These are phyloP conservation scores for Noctua pronuba DNA, from an alignment of 2,888 invertebrate species.

Conservation along the genomic window DNA sequence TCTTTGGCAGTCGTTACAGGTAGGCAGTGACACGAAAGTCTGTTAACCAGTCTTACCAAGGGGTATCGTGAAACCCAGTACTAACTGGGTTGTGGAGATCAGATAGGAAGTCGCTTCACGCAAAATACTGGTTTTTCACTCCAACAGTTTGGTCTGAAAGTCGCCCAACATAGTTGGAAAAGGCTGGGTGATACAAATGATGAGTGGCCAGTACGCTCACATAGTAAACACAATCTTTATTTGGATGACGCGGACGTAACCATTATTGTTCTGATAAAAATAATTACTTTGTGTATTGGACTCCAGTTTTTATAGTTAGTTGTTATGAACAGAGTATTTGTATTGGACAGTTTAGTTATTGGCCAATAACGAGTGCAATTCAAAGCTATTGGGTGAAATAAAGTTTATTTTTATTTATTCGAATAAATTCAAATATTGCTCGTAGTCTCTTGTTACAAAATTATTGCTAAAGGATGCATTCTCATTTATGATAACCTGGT, in stretches of 20 bases:
- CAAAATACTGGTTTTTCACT: neutral
- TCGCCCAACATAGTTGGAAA: neutral
- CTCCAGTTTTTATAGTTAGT: neutral
- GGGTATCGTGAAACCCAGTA: too few species aligned
- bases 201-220: neutral
- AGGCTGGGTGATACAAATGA: neutral
- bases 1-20: too few species aligned
- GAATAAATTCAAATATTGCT: neutral
- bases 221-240: neutral
- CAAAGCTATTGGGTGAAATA: neutral
- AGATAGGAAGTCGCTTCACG: too few species aligned
- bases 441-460: neutral
- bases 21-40: too few species aligned
- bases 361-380: neutral
- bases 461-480: too few species aligned
- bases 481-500: too few species aligned
- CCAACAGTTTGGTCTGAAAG: neutral
- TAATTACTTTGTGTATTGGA: neutral
- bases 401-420: neutral
- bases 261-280: constrained; percentile 2
- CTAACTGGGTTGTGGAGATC: too few species aligned
- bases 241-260: neutral
- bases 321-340: neutral
- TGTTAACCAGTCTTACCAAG: too few species aligned
- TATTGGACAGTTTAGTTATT: neutral